A percentile compares a stretch with the other conserved stretches of the same genome.
Evolutionary conservation across 2,797 vertebrate species (phyloP).

Genomic region (Sebastes variabilis): DNA sequence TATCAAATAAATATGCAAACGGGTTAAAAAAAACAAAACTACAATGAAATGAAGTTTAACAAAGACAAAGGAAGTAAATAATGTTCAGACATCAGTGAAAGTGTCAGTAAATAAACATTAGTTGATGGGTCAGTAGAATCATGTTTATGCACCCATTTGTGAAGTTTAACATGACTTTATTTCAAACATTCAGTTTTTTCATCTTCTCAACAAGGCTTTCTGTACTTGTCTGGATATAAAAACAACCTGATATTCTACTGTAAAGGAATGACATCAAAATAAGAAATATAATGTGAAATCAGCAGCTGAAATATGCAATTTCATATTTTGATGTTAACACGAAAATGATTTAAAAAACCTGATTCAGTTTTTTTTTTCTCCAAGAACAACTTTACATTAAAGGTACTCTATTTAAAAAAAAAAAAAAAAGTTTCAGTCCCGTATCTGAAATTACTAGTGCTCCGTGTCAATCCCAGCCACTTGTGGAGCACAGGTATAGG

Average conservation of each 20-base stretch:
- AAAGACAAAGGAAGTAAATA: constrained; percentile 7
- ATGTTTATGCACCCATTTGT: constrained; percentile 35
- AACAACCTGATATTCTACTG: constrained; percentile 52
- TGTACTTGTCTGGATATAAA: constrained; percentile 41
- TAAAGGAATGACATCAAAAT: constrained; percentile 44
- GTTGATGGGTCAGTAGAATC: constrained; percentile 31
- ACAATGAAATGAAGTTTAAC: constrained; percentile 43
- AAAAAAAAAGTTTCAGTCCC: constrained; percentile 48
- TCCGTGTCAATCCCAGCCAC: constrained; percentile 61
- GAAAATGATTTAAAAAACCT: constrained; percentile 67
- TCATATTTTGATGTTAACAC: constrained; percentile 40
- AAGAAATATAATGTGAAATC: constrained; percentile 37
- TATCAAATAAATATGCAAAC: constrained; percentile 68
- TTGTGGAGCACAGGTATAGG: constrained; percentile 40
- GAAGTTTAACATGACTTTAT: constrained; percentile 35
- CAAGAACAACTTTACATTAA: constrained; percentile 78
- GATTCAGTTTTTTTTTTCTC: constrained; percentile 52
- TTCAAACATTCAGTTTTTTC: constrained; percentile 27
- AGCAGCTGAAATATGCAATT: constrained; percentile 58
- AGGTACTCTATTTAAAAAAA: constrained; percentile 67
- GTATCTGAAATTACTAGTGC: constrained; percentile 56
- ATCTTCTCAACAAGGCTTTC: constrained; percentile 15
- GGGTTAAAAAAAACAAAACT: constrained; percentile 36
- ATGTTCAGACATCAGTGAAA: constrained; percentile 27
- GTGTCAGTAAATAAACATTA: constrained; percentile 27